Base-by-base conservation (phyloP, 2,797 vertebrate species). In the Pipistrellus kuhlii region DNA sequence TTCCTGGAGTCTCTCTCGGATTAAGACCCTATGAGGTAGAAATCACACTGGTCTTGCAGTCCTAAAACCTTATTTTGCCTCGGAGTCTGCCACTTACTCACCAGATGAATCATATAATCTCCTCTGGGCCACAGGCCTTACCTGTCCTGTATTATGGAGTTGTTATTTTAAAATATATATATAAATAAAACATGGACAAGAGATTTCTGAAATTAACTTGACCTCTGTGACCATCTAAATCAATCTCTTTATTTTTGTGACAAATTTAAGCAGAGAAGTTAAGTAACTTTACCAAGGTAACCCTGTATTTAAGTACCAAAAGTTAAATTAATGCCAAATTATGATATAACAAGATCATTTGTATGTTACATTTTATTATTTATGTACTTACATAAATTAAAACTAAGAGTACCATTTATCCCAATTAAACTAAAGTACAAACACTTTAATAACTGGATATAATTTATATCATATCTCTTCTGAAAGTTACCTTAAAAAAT, bases 271-370 rank as follows among this genome's bases (percentile, higher is more conserved):
- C 64, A 83, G 71, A 93, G 59, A 62, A 91, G 6, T 72, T 83
- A 73, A 78, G 7, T 11, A 82, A 94, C 6, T 85, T 77, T 53
- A 78, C 55, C 68, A 94, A 91, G 62, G 17, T 90, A 48, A 77
- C 6, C n/a, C 9, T 84, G 27, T 71, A 87, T 64, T 85, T 85
- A 87, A 94, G 32, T 59, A 78, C 8, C 15, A 80, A 90, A 93
- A 95, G 62, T 85, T 48, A 93, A 94, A 85, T 83, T 84, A 85
- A 88, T 78, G 13, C 7, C 20, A 94, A 95, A 85, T 73, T 88
- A 72, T 76, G 8, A 81, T 57, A 20, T 84, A 62, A 27, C 69
- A 71, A 87, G 9, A 69, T 51, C 38, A 82, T 69, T 41, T 90
- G 2, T 62, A 27, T 53, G 41, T 80, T 85, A 87, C 48, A 71